These are phyloP conservation scores for Arrhopalites spinosus DNA, from an alignment of 2,888 invertebrate species.

Conservation along the genomic window DNA sequence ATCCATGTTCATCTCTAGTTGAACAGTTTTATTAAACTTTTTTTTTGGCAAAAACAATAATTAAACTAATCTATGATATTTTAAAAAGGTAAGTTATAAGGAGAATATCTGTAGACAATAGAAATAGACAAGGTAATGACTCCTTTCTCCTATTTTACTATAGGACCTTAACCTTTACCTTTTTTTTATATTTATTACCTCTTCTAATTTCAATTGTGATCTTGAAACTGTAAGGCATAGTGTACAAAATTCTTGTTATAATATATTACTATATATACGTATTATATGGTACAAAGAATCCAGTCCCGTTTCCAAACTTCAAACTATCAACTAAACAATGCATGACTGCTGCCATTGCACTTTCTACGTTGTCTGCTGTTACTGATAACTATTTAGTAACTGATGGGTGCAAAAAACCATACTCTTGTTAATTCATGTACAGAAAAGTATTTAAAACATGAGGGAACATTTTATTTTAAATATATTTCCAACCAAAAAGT, in stretches of 20 bases:
- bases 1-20: too few species aligned
- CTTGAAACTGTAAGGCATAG: neutral
- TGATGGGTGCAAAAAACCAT: neutral
- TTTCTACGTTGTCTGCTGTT: neutral
- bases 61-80: neutral
- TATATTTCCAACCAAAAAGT: too few species aligned
- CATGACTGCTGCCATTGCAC: neutral
- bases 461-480: too few species aligned
- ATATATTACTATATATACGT: too few species aligned
- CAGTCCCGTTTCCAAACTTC: too few species aligned
- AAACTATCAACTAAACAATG: neutral
- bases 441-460: too few species aligned
- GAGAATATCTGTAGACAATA: neutral
- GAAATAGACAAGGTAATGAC: neutral
- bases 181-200: neutral
- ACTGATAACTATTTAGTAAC: neutral
- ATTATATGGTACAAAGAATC: too few species aligned
- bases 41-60: conserved; percentile 4
- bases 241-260: too few species aligned
- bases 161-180: neutral
- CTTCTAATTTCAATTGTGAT: neutral
- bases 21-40: too few species aligned
- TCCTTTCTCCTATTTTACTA: neutral
- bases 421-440: too few species aligned
- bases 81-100: neutral